These are phyloP conservation scores for Rhinoraja longicauda DNA, from an alignment of 2,797 vertebrate genomes.

Conservation along the genomic window DNA sequence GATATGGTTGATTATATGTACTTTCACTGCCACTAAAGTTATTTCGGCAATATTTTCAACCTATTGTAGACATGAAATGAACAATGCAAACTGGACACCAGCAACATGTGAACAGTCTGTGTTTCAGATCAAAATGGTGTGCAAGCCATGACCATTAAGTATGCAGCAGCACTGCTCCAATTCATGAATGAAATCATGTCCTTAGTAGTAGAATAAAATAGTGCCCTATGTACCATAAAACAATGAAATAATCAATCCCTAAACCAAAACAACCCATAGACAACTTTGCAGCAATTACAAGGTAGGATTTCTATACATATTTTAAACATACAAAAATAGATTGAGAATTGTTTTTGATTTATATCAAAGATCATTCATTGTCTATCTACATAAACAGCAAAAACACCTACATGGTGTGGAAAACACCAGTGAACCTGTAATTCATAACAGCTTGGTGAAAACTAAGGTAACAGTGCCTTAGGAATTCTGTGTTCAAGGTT, in stretches of 20 bases:
- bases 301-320: not conserved
- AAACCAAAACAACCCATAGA: not conserved
- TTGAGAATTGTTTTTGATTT: not conserved
- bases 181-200: not conserved
- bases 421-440: not conserved
- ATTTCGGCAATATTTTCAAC: not conserved
- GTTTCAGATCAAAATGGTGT: not conserved
- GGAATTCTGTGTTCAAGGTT: not conserved
- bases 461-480: not conserved
- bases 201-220: not conserved
- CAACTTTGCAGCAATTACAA: not conserved
- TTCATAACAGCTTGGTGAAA: not conserved
- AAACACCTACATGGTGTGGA: not conserved
- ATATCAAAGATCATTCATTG: not conserved
- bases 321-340: conserved; percentile 22
- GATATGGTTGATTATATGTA: not conserved
- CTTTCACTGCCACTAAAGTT: not conserved
- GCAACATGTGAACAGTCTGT: not conserved
- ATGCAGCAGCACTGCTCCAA: not conserved
- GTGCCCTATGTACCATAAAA: not conserved
- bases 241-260: not conserved
- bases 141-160: not conserved
- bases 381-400: not conserved
- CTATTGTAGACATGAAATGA: not conserved
- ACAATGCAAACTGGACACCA: not conserved